Conservation (phyloP, 2,113 vertebrate genomes). For the Psettodes erumei region DNA sequence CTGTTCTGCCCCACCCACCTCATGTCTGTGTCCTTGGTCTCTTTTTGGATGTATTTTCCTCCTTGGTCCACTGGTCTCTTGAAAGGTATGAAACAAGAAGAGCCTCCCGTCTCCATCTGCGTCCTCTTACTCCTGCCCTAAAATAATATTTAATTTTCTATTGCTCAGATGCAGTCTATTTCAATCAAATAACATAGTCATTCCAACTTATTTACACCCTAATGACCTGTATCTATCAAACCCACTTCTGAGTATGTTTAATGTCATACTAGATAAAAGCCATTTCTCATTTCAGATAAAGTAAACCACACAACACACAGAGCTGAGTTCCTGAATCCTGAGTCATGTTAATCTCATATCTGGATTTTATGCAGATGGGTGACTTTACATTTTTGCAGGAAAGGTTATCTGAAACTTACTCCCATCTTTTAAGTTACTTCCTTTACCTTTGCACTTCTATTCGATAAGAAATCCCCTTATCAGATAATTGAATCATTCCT, state of each 20-base stretch:
- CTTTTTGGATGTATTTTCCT: slow-evolving; percentile 76
- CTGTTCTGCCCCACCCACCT: slow-evolving; percentile 51
- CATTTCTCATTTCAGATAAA: neutral
- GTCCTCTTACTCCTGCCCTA: slow-evolving; percentile 36
- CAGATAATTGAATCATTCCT: slow-evolving; percentile 48
- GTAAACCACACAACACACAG: neutral
- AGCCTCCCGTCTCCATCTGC: slow-evolving; percentile 19
- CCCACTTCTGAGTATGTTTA: neutral
- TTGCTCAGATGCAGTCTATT: slow-evolving; percentile 49
- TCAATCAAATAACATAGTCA: slow-evolving; percentile 52
- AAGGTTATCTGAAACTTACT: slow-evolving; percentile 17
- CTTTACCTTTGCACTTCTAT: slow-evolving; percentile 10
- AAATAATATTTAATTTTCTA: slow-evolving; percentile 3
- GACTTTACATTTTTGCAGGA: neutral
- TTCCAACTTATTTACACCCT: neutral
- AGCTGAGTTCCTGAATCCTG: slow-evolving; percentile 8
- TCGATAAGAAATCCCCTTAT: slow-evolving; percentile 26
- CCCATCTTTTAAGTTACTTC: neutral
- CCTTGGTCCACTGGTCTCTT: slow-evolving; percentile 83
- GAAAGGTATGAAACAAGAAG: slow-evolving; percentile 82
- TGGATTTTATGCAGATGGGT: neutral
- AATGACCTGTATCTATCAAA: slow-evolving; percentile 8
- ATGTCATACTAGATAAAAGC: neutral
- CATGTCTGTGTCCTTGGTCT: slow-evolving; percentile 69
- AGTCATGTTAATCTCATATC: neutral